Conservation (phyloP, 2,797 vertebrate genomes). For the Acanthornis magna region DNA sequence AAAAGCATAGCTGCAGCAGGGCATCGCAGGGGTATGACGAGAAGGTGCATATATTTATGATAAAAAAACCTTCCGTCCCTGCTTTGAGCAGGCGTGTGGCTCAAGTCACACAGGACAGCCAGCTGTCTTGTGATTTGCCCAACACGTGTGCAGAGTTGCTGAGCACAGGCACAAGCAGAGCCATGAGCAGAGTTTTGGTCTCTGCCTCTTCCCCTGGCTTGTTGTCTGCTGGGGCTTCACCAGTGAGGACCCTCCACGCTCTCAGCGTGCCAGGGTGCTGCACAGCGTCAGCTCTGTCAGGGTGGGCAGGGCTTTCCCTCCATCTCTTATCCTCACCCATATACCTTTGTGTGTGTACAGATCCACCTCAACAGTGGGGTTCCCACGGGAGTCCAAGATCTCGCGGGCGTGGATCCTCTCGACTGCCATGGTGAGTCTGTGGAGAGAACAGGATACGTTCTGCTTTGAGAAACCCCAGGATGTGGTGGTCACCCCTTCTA, state of each 20-base stretch:
- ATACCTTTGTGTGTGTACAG: conserved; percentile 76
- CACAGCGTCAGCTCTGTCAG: fast-evolving
- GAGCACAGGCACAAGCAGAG: not conserved
- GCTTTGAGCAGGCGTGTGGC: fast-evolving
- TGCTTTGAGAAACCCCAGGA: not conserved
- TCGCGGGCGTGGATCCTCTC: conserved; percentile 77
- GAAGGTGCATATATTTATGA: not conserved
- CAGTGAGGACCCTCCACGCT: not conserved
- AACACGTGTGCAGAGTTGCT: fast-evolving
- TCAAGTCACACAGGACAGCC: not conserved
- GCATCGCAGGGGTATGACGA: fast-evolving
- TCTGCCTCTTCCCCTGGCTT: not conserved
- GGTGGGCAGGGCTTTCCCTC: not conserved
- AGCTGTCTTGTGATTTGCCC: not conserved
- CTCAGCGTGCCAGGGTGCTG: fast-evolving
- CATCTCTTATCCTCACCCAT: fast-evolving
- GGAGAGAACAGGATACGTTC: not conserved
- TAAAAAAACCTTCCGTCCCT: fast-evolving
- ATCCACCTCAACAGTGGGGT: conserved; percentile 80
- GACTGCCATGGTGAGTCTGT: conserved; percentile 73
- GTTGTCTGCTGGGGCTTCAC: not conserved
- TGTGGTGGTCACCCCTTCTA: not conserved
- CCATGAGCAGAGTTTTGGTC: not conserved
- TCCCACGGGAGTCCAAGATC: conserved; percentile 81
- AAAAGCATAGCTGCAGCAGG: not conserved